A percentile compares a stretch with the other conserved stretches of the same genome.
Evolutionary conservation across 1,140 invertebrate species (phyloP).

Genomic region (Uloborus diversus): DNA sequence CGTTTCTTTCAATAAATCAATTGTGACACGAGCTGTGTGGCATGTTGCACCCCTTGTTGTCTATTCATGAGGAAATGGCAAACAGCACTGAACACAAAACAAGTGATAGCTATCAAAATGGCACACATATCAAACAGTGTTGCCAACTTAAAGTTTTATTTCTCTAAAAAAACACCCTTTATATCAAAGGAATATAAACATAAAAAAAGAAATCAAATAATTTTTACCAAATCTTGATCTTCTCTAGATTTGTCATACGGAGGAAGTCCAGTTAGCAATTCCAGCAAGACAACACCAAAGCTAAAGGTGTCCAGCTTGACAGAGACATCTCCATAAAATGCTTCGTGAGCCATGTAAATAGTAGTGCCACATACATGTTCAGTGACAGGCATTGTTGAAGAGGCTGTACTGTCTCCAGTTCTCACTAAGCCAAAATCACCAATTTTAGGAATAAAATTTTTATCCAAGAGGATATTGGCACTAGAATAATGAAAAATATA

Average conservation of each 20-base stretch:
- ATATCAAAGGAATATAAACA: neutral
- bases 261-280: conserved; percentile 79
- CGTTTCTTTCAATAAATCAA: too few species aligned
- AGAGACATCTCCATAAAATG: conserved; percentile 76
- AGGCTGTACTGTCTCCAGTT: conserved; percentile 30
- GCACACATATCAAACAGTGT: too few species aligned
- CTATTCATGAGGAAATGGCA: too few species aligned
- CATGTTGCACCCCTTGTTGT: too few species aligned
- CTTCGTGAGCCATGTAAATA: conserved; percentile 91
- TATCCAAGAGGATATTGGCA: conserved; percentile 92
- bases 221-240: conserved; percentile 55
- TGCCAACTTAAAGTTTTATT: too few species aligned
- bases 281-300: conserved; percentile 88
- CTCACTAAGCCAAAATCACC: conserved; percentile 94
- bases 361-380: conserved; percentile 80
- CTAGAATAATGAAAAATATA: conserved; percentile 64
- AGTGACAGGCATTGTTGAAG: conserved; percentile 46
- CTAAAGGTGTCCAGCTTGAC: conserved; percentile 93
- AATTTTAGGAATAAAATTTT: conserved; percentile 86
- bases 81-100: too few species aligned
- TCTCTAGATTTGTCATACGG: conserved; percentile 71
- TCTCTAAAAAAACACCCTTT: too few species aligned
- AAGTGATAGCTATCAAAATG: too few species aligned
- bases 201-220: neutral
- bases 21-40: too few species aligned